Base-by-base conservation (phyloP, 2,888 invertebrate species). In the Pandemis corylana region DNA sequence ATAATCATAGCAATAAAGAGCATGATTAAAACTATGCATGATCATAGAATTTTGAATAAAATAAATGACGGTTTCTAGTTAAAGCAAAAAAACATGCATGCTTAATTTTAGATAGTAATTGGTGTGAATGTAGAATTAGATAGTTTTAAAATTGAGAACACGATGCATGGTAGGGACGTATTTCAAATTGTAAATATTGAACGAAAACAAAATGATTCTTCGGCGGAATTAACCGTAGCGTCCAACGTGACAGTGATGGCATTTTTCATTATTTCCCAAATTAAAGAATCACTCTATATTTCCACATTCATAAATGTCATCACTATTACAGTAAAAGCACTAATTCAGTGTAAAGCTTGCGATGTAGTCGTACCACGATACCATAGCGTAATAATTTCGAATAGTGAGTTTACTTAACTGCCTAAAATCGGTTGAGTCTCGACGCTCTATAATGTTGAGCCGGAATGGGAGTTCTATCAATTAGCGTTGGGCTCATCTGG, bases 261-360 rank as follows among this genome's bases (percentile, higher is more conserved):
- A 49, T 36, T 36, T 36, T 36, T 36, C 2, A 36, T 46, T 46
- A 12, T 46, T 46, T 12, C 12, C 36, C 4, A 61, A 4, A 20
- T 62, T 12, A 36, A 56, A 20, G 9, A 3, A 53, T 53, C 20
- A 56, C 7, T n/a, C 15, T 56, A 15, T 10, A 2, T 7, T 9
- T 56, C 3, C 6, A 12, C 7, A 5, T 42, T 42, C 4, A 7
- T 0, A 46, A 46, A 46, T 64, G 28, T 36, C 65, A 65, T 51
- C 49, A 73, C 59, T 68, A 46, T 49, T 65, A 61, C 56, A 68
- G 56, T 59, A 56, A 56, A 65, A 69, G 89, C 89, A 91, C 91
- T 93, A 93, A 93, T 90, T 89, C 81, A 88, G 85, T 91, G 91
- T 92, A 84, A 84, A 82, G 89, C 89, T 87, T 89, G 76, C 79